phyloP scores from a whole-genome alignment of 1,140 invertebrate species.

The Acyrthosiphon pisum region DNA sequence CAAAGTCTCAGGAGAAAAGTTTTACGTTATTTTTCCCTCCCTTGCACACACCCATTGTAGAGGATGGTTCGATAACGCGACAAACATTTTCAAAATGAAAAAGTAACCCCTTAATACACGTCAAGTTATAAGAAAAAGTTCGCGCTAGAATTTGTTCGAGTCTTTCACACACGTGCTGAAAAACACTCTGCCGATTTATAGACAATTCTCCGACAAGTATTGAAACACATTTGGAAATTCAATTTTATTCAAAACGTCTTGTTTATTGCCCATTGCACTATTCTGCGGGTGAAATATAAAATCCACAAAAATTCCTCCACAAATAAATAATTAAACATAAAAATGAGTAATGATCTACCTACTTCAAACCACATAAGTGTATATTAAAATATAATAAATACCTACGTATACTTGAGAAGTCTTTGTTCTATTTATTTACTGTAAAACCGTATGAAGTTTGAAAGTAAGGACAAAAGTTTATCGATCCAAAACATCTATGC shows the following conservation, averaged over 20 bases:
- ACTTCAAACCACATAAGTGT: neutral
- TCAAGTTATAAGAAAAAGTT: constrained; percentile 41
- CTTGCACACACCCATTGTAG: neutral
- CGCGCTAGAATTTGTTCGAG: neutral
- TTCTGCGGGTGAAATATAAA: neutral
- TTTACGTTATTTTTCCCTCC: constrained; percentile 33
- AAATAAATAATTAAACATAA: neutral
- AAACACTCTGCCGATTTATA: constrained; percentile 32
- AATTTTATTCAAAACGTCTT: neutral
- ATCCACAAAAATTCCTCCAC: neutral
- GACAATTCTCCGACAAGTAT: neutral
- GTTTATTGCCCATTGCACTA: neutral
- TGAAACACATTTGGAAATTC: neutral
- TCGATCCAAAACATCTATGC: neutral
- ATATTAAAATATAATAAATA: neutral
- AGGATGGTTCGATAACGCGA: constrained; percentile 49
- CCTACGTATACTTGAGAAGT: neutral
- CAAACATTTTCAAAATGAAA: constrained; percentile 52
- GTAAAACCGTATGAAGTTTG: neutral
- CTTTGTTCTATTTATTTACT: neutral
- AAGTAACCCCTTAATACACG: constrained; percentile 44
- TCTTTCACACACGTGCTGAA: neutral
- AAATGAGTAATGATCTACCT: neutral
- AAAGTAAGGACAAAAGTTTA: neutral
- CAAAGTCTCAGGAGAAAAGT: constrained; percentile 54